Conservation (phyloP, 2,113 vertebrate species). For the Loxodonta africana region DNA sequence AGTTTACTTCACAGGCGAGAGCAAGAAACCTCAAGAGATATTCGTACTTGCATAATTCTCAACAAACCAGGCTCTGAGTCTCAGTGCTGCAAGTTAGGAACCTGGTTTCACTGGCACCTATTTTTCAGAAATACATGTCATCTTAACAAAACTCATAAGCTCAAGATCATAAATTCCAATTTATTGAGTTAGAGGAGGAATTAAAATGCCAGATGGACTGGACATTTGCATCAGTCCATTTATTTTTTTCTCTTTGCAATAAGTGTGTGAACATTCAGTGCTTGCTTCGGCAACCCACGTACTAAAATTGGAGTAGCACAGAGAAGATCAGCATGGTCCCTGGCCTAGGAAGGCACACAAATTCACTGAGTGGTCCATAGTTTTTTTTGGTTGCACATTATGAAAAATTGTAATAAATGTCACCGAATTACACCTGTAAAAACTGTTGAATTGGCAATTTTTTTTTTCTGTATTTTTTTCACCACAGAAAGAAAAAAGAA, state of each 20-base stretch:
- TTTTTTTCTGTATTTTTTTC: not conserved
- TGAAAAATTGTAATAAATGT: not conserved
- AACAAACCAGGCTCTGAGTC: not conserved
- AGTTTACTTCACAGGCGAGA: not conserved
- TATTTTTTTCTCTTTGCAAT: not conserved
- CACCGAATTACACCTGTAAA: not conserved
- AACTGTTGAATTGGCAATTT: not conserved
- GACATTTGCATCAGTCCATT: not conserved
- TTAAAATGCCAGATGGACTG: not conserved
- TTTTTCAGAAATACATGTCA: not conserved
- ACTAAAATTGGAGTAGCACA: not conserved
- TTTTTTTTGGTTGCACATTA: not conserved
- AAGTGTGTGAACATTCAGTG: not conserved
- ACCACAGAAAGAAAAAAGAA: too few species aligned
- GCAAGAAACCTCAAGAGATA: not conserved
- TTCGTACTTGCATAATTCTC: not conserved
- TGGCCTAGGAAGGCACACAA: not conserved
- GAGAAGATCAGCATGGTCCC: not conserved
- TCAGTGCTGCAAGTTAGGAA: not conserved
- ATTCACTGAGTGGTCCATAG: not conserved
- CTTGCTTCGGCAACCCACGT: not conserved
- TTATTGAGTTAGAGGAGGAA: not conserved
- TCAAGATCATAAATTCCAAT: not conserved
- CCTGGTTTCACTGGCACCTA: not conserved
- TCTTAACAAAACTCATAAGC: not conserved